Conservation (phyloP, 2,888 invertebrate genomes). For the Drosophila mettleri region DNA sequence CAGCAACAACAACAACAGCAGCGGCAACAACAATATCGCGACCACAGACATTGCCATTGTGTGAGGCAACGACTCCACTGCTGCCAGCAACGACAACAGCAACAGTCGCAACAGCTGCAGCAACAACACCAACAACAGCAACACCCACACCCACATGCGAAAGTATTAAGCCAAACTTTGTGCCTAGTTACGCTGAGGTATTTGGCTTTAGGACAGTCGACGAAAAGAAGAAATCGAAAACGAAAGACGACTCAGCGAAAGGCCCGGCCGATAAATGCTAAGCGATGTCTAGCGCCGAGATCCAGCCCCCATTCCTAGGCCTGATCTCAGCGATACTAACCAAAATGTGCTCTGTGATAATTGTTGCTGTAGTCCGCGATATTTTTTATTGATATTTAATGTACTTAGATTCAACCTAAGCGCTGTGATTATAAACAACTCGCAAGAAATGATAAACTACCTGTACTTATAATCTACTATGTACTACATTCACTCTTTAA, state of each 20-base stretch:
- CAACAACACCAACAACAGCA: conserved; percentile 35
- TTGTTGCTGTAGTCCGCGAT: conserved; percentile 49
- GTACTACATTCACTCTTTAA: not conserved
- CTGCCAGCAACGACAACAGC: conserved; percentile 39
- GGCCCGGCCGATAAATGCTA: conserved; percentile 57
- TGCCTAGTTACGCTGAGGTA: conserved; percentile 73
- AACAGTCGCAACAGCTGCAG: conserved; percentile 14
- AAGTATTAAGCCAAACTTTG: conserved; percentile 64
- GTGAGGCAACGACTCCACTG: conserved; percentile 55
- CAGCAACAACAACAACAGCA: conserved; percentile 29
- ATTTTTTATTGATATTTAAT: conserved; percentile 24
- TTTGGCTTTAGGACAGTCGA: conserved; percentile 67
- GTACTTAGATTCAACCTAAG: conserved; percentile 59
- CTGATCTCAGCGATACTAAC: conserved; percentile 32
- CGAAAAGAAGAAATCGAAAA: conserved; percentile 64
- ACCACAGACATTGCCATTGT: conserved; percentile 46
- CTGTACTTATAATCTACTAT: conserved; percentile 46
- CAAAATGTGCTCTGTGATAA: conserved; percentile 74
- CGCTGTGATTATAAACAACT: conserved; percentile 70
- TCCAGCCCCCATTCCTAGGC: conserved; percentile 10
- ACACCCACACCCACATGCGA: conserved; percentile 61
- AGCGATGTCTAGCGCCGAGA: conserved; percentile 15
- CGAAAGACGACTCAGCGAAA: conserved; percentile 46
- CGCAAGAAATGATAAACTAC: conserved; percentile 32
- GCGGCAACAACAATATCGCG: conserved; percentile 25